A percentile compares a stretch with the other conserved stretches of the same genome.
phyloP scores from a whole-genome alignment of 2,797 vertebrate genomes.

The Nothura maculosa region DNA sequence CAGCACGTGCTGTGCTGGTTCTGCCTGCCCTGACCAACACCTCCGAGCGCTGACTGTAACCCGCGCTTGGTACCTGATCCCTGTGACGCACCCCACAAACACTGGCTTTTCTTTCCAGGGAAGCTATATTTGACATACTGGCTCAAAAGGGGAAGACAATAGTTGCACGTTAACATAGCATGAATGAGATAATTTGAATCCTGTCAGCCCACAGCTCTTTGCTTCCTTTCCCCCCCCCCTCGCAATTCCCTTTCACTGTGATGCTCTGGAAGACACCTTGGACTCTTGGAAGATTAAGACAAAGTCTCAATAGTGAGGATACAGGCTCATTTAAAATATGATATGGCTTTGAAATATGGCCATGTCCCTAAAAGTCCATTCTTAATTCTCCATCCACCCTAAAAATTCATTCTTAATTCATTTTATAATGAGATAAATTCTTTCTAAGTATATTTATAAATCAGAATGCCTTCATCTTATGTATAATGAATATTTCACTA shows the following conservation, averaged over 20 bases:
- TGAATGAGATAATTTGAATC: not conserved
- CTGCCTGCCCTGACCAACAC: not conserved
- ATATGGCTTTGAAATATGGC: not conserved
- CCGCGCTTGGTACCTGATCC: not conserved
- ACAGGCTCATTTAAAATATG: not conserved
- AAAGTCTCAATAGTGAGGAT: not conserved
- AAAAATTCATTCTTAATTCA: not conserved
- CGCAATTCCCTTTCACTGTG: not conserved
- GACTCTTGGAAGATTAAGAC: not conserved
- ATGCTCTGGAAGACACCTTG: not conserved
- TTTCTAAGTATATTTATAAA: slow-evolving; percentile 33
- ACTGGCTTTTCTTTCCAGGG: not conserved
- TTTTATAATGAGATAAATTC: slow-evolving; percentile 16
- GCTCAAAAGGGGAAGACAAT: not conserved
- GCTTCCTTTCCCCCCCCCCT: not conserved
- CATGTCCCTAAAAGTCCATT: not conserved
- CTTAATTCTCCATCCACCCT: not conserved
- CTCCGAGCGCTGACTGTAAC: not conserved
- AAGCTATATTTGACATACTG: not conserved
- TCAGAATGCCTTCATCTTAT: not conserved
- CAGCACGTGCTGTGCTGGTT: not conserved
- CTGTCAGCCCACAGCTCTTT: not conserved
- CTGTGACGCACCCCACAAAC: not conserved
- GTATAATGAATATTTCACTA: not conserved
- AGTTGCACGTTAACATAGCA: not conserved